These are phyloP conservation scores for Parelbella ahira DNA, from an alignment of 2,888 invertebrate genomes.

Conservation along the genomic window DNA sequence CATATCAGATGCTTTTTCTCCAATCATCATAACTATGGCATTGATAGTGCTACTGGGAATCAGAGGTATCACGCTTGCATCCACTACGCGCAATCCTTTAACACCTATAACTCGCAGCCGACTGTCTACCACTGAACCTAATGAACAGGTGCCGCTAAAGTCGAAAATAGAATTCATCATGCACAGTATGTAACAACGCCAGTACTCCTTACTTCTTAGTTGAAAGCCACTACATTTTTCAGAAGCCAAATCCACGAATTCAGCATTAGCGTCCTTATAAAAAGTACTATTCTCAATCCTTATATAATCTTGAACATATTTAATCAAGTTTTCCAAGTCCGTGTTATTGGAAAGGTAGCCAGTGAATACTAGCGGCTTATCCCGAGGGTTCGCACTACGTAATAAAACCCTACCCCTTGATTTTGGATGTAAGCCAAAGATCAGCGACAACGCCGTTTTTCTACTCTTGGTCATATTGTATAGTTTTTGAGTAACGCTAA, in stretches of 20 bases:
- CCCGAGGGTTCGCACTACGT: neutral
- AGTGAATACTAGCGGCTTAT: neutral
- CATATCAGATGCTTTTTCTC: slow-evolving; percentile 5
- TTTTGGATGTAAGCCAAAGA: slow-evolving; percentile 2
- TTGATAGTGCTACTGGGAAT: neutral
- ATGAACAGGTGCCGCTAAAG: slow-evolving; percentile 3
- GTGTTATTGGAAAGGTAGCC: neutral
- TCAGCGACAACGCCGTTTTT: neutral
- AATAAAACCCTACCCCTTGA: slow-evolving; percentile 1
- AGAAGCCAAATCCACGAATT: slow-evolving; percentile 27
- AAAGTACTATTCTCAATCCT: neutral
- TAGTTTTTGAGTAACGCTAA: slow-evolving; percentile 1
- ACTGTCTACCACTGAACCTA: slow-evolving; percentile 8
- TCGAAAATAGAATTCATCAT: slow-evolving; percentile 46
- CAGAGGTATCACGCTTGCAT: slow-evolving; percentile 2
- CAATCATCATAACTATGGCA: neutral
- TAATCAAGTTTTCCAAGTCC: neutral
- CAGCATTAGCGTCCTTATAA: neutral
- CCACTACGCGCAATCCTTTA: neutral
- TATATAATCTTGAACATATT: slow-evolving; percentile 1
- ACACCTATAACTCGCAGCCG: neutral
- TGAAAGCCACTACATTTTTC: slow-evolving; percentile 31
- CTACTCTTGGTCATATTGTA: slow-evolving; percentile 26
- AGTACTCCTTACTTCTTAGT: slow-evolving; percentile 37
- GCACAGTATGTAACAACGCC: slow-evolving; percentile 44